phyloP scores from a whole-genome alignment of 1,140 invertebrate species.

The Phymastichus coffea region DNA sequence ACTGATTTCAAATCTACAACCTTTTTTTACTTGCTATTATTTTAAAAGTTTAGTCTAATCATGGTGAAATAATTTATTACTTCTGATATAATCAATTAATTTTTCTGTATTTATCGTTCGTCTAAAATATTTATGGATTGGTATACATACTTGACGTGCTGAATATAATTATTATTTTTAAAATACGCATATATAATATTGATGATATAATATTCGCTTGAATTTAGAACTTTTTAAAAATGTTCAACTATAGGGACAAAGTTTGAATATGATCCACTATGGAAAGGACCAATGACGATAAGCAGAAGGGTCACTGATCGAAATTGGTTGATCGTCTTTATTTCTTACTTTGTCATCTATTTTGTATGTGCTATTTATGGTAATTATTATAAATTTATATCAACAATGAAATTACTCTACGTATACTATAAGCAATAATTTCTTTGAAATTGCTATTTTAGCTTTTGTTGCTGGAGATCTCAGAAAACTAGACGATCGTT shows the following conservation, averaged over 20 bases:
- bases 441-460: background rate
- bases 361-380: background rate
- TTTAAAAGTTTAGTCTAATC: too few relatives aligned
- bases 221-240: too few relatives aligned
- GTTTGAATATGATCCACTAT: conserved; percentile 6
- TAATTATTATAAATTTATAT: background rate
- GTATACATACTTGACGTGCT: too few relatives aligned
- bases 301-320: background rate
- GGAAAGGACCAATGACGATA: conserved; percentile 10
- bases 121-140: too few relatives aligned
- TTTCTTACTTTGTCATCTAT: background rate
- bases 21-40: too few relatives aligned
- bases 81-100: too few relatives aligned
- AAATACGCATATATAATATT: too few relatives aligned
- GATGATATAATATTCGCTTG: too few relatives aligned
- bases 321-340: background rate
- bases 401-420: background rate
- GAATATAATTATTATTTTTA: too few relatives aligned
- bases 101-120: too few relatives aligned
- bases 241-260: conserved; percentile 9
- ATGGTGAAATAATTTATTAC: too few relatives aligned
- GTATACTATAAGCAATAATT: background rate
- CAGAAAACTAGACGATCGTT: conserved; percentile 55
- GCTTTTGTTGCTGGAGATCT: background rate
- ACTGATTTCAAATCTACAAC: too few relatives aligned